Evolutionary conservation across 2,888 invertebrate genomes (phyloP).

Genomic region (Proisotoma minuta): DNA sequence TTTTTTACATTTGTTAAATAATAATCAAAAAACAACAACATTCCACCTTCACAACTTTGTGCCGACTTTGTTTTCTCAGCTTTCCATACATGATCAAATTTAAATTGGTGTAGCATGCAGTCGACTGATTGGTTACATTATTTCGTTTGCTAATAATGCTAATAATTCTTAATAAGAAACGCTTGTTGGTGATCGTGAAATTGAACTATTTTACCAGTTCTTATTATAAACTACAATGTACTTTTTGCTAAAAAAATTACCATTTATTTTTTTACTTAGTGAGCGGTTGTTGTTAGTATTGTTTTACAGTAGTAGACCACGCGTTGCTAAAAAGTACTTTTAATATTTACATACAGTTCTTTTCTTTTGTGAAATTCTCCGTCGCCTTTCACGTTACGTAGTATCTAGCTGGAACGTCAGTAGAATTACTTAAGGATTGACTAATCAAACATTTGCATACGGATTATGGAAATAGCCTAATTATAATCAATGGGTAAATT

Average conservation of each 20-base stretch:
- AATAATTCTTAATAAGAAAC: too few species aligned
- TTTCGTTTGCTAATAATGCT: too few species aligned
- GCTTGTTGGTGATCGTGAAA: too few species aligned
- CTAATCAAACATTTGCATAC: constrained; percentile 15
- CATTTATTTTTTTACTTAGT: too few species aligned
- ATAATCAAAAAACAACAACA: constrained; percentile 15
- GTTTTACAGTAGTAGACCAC: background rate
- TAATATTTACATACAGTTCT: constrained; percentile 3
- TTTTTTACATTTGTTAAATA: constrained; percentile 15
- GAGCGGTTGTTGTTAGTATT: background rate
- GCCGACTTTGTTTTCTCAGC: background rate
- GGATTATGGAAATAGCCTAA: constrained; percentile 8
- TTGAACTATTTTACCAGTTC: too few species aligned
- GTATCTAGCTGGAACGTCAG: constrained; percentile 13
- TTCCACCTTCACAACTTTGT: constrained; percentile 10
- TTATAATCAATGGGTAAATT: background rate
- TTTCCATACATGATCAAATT: background rate
- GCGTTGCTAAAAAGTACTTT: background rate
- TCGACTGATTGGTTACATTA: background rate
- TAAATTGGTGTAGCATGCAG: constrained; percentile 2
- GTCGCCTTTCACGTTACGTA: constrained; percentile 12
- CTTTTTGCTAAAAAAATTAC: too few species aligned
- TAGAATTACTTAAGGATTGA: constrained; percentile 11
- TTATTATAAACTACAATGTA: too few species aligned
- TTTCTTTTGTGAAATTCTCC: constrained; percentile 11